These are phyloP conservation scores for Indicator maculatus DNA, from an alignment of 2,113 vertebrate genomes.

Conservation along the genomic window DNA sequence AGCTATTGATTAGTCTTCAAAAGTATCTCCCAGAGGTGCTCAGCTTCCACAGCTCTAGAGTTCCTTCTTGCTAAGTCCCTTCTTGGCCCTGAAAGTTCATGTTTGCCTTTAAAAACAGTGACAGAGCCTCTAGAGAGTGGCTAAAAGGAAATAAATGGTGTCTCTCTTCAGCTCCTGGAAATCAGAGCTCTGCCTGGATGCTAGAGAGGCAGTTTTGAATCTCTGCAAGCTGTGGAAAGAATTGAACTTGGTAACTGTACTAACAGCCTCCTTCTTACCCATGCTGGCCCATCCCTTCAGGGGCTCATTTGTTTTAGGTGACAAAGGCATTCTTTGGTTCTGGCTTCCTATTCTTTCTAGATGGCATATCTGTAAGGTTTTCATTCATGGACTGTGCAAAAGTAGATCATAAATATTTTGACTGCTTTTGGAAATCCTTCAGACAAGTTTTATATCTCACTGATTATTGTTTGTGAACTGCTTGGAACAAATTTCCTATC, in stretches of 20 bases:
- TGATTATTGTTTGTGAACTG: not conserved
- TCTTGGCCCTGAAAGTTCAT: not conserved
- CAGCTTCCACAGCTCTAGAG: not conserved
- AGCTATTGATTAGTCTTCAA: not conserved
- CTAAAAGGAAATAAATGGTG: not conserved
- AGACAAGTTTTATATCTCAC: not conserved
- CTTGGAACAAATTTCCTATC: not conserved
- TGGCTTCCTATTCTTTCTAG: not conserved
- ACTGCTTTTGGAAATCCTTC: not conserved
- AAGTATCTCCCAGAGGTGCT: not conserved
- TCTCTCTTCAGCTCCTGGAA: not conserved
- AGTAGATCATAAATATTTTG: not conserved
- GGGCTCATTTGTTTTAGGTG: not conserved
- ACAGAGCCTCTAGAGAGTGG: not conserved
- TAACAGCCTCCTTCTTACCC: not conserved
- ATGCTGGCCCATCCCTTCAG: not conserved
- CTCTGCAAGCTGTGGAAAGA: not conserved
- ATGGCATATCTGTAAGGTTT: not conserved
- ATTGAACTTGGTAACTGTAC: not conserved
- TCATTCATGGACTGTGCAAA: not conserved
- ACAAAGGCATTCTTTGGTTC: not conserved
- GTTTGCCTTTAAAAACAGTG: not conserved
- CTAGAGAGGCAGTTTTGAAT: not conserved
- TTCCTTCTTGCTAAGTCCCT: not conserved
- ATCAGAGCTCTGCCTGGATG: not conserved